Conservation (phyloP, 2,797 vertebrate species). For the Alexandromys oeconomus region DNA sequence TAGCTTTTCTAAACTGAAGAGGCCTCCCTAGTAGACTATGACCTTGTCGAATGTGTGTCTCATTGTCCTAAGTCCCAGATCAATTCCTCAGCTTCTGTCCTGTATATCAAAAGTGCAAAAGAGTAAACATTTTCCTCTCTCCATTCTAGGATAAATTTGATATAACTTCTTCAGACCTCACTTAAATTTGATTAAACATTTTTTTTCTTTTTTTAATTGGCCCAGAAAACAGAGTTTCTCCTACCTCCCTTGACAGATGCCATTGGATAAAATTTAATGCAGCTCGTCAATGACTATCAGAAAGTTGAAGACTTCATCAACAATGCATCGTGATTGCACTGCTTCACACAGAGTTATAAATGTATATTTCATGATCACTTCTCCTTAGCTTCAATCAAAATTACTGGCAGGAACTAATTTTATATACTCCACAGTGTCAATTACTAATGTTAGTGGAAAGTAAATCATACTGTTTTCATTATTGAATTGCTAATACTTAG, state of each 20-base stretch:
- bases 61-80: background rate
- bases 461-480: constrained; percentile 84
- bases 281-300: constrained; percentile 75
- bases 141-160: constrained; percentile 57
- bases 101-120: constrained; percentile 48
- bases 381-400: constrained; percentile 79
- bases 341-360: constrained; percentile 74
- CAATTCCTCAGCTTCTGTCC: constrained; percentile 23
- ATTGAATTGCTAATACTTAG: constrained; percentile 79
- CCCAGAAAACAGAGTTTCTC: constrained; percentile 75
- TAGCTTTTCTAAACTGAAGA: background rate
- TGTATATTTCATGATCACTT: constrained; percentile 75
- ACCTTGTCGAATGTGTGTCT: background rate
- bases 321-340: constrained; percentile 74
- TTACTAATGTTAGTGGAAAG: constrained; percentile 78
- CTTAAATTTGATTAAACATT: constrained; percentile 70
- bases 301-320: constrained; percentile 82
- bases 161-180: constrained; percentile 58
- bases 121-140: constrained; percentile 54
- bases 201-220: constrained; percentile 67
- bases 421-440: constrained; percentile 78
- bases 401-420: constrained; percentile 79
- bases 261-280: constrained; percentile 75
- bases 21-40: background rate
- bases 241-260: constrained; percentile 72